Evolutionary conservation across 1,140 invertebrate genomes (phyloP), one percentile per base, ranked within the genome.

Genomic region (Oedothorax gibbosus): DNA sequence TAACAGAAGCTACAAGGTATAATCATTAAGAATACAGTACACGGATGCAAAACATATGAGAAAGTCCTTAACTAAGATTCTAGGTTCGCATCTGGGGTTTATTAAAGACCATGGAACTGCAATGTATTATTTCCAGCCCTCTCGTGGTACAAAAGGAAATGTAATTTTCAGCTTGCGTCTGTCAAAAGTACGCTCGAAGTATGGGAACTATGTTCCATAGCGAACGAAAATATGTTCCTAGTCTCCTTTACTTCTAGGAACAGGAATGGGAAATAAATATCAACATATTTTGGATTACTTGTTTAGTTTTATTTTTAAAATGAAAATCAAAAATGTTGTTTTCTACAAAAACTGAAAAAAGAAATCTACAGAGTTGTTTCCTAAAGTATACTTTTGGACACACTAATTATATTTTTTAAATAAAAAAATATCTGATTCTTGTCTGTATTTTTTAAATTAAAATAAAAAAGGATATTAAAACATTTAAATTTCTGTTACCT

Each of bases 1-100:
- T 14, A 9, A 15, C 53, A n/a, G 60, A 69, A 62, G 18, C 57
- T 62, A 21, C 64, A 71, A 80, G 66, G 71, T 60, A 80, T 80
- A 80, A 80, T 71, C 78, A 80, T 80, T 80, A 80, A 80, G 71
- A 69, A 80, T 80, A 80, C 78, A 80, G 66, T 56, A 80, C 77
- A 66, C 51, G 50, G 54, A 56, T 54, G 78, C 18, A 53, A 66
- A 80, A 80, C 78, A 80, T 64, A 80, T 80, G 78, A 66, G 50
- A 49, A 54, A 60, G 54, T 51, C 53, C 65, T 79, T 69, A 68
- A 68, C 77, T 53, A 54, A 53, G 54, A 50, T 69, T 50, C 65
- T 18, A 69, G 66, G 78, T 81, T 56, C 66, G 71, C 78, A 71
- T 81, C 78, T 81, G 66, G 78, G 78, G 65, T 71, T 81, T 81